Evolutionary conservation across 2,888 invertebrate genomes (phyloP), one percentile per base, ranked within the genome.

Genomic region (Thumatha senex): DNA sequence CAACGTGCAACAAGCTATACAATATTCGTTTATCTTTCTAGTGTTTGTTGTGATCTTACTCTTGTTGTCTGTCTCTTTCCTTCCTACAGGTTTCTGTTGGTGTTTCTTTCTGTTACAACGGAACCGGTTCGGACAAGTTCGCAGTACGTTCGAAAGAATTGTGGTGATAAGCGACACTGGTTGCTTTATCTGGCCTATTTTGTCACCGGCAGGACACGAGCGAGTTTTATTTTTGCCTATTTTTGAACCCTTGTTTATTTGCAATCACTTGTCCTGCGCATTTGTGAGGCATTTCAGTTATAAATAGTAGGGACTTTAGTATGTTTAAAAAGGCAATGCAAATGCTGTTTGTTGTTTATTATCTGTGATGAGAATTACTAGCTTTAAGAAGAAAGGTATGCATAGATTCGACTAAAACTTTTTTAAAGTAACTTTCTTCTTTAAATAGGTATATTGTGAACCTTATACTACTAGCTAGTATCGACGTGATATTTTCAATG

Each of bases 41-140:
- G 68, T 81, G 78, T 81, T 82, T 82, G 75, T 79, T 81, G 77
- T 75, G 75, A 73, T 80, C 80, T 72, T 76, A 76, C 76, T 80
- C 72, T 67, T 50, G 62, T 70, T 55, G 36, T 54, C 57, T 51
- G 46, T 80, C 82, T 67, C 77, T 58, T 61, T 82, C 56, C 38
- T 63, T 63, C 78, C 41, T 64, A 54, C 54, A 48, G 43, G 42
- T 46, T 42, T 51, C 31, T 67, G 48, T 54, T 54, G 46, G 51
- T 51, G 40, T 77, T 76, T 65, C 69, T 46, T 63, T 82, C 76
- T 48, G 61, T 61, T 67, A 62, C 69, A 53, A 68, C 48, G 66
- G 70, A 83, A 83, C 84, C 82, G 83, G 83, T 84, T 73, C 74
- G 74, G 73, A 77, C 75, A 77, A 70, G 76, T 73, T 73, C 72